Percentiles rank a stretch among this genome's conserved stretches.
Conservation (phyloP, 2,113 vertebrate species). For the Sebastes schlegelii region DNA sequence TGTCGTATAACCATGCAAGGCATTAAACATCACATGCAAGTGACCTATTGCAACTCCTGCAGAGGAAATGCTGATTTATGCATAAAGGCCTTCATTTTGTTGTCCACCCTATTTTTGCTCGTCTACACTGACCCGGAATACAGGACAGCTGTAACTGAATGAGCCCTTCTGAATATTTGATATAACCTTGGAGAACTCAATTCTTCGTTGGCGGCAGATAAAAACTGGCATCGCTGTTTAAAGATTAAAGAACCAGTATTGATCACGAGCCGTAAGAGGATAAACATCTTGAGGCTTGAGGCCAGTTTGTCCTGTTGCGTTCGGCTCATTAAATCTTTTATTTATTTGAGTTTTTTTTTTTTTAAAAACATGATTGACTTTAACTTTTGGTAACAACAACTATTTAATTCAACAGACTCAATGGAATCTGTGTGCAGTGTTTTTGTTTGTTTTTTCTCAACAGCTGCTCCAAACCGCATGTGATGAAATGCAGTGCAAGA, state of each 20-base stretch:
- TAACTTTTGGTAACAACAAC: conserved; percentile 30
- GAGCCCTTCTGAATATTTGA: conserved; percentile 52
- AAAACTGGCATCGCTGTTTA: conserved; percentile 35
- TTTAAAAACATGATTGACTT: conserved; percentile 16
- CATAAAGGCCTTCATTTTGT: conserved; percentile 14
- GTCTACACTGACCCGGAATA: conserved; percentile 39
- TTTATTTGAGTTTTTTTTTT: conserved; percentile 4
- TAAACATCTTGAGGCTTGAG: conserved; percentile 21
- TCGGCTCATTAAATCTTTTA: conserved; percentile 25
- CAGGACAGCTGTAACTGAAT: conserved; percentile 38
- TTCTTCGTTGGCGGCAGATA: conserved; percentile 22
- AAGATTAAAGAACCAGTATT: conserved; percentile 49
- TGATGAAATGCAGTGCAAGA: conserved; percentile 64
- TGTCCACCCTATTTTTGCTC: neutral
- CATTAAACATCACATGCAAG: conserved; percentile 97
- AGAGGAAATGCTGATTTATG: conserved; percentile 72
- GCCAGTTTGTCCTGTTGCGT: conserved; percentile 27
- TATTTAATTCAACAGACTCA: conserved; percentile 40
- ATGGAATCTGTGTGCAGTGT: conserved; percentile 4
- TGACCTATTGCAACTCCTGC: conserved; percentile 85
- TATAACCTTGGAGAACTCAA: conserved; percentile 36
- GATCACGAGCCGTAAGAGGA: conserved; percentile 27
- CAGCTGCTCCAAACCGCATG: conserved; percentile 26
- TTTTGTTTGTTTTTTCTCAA: conserved; percentile 6
- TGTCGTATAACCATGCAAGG: conserved; percentile 96